Evolutionary conservation across 2,888 invertebrate species (phyloP), one percentile per base, ranked within the genome.

Genomic region (Notodonta ziczac): DNA sequence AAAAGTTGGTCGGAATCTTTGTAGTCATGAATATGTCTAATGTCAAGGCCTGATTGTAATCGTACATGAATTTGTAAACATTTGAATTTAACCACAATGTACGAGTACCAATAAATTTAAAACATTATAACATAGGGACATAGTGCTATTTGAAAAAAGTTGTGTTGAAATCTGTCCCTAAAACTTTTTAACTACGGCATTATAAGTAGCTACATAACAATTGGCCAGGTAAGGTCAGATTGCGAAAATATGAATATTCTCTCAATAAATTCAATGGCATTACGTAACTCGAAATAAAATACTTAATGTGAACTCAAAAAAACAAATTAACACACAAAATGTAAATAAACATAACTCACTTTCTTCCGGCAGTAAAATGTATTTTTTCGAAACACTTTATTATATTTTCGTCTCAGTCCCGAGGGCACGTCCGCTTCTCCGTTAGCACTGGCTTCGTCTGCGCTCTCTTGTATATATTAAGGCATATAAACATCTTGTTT

Each of bases 361-460:
- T 48, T 50, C 14, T 60, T 65, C 46, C 59, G 53, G 44, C 58
- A 13, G 39, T 44, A 35, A 7, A 35, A 44, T 8, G 51, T 68
- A 9, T 42, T 57, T 52, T 48, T 35, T 42, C 53, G 44, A 6
- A 42, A 54, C 66, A 66, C 67, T 1, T 39, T 60, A n/a, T 64
- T 58, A 8, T 2, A 12, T 60, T 57, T 61, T 48, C 39, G 42
- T 62, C 50, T 66, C 42, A 16, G 57, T 61, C 12, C 44, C 51
- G 67, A 58, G 65, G 54, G 72, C 56, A 79, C 83, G 83, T 82
- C 76, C 69, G 61, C 61, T 65, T 53, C 60, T 13, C 50, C 56
- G 69, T 63, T 62, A 61, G 42, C 60, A 66, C 62, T 59, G 58
- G 60, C 60, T 58, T 62, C 68, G 61, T 81, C 72, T 82, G 83